Base-by-base conservation (phyloP, 2,113 vertebrate genomes). In the Pomatostomus ruficeps region DNA sequence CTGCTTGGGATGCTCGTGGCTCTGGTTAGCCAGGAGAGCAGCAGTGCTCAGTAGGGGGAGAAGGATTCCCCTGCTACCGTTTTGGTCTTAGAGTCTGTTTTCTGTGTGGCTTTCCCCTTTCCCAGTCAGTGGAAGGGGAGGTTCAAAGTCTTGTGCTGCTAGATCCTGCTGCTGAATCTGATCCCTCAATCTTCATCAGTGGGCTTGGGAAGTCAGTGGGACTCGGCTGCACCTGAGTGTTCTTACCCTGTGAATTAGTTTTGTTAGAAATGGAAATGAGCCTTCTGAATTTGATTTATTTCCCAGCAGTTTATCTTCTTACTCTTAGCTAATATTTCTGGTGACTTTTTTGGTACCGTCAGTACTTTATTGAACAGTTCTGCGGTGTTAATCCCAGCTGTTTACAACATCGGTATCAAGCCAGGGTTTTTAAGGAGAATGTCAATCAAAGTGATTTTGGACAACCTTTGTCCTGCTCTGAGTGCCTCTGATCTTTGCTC, bases 151-250 rank as follows among this genome's bases (percentile, higher is more conserved):
- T 23, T 25, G 12, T 7, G 11, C 54, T 28, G 1, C 16, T 19
- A 8, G 9, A 40, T 78, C 28, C 29, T 58, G 46, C 76, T 77
- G 14, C 21, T 40, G 12, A 25, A 28, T 25, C 18, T 2, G 26
- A 25, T 48, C 36, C 35, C 31, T 38, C 31, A 4, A 3, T 26
- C 36, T 65, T 48, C 0, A 1, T 33, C 0, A 0, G 5, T 26
- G 26, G n/a, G 6, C 28, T 91, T 15, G 12, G 38, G 29, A 63
- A 61, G 51, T 84, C n/a, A 13, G 2, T 24, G 55, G 63, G 40
- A 43, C 38, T 93, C 88, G 36, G 5, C 36, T 76, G 46, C 7
- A 52, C 19, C 46, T 13, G 9, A 54, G 12, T 63, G 46, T n/a
- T 82, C 31, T 61, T 67, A 31, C 14, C 21, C 17, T 36, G 23